A percentile compares a stretch with the other conserved stretches of the same genome.
phyloP scores from a whole-genome alignment of 2,888 invertebrate genomes.

The Metallyticus violacea region DNA sequence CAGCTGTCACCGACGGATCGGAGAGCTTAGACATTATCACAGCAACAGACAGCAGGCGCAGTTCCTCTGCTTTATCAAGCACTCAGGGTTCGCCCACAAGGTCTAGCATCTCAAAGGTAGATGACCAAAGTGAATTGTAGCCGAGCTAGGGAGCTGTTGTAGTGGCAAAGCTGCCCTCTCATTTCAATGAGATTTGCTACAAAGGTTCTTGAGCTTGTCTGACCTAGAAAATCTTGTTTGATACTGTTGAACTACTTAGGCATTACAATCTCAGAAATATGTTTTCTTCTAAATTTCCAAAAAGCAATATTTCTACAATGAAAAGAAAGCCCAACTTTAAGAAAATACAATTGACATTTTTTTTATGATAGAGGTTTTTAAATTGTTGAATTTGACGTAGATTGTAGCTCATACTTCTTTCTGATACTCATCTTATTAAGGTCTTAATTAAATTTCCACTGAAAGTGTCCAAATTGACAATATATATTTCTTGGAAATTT shows the following conservation, averaged over 20 bases:
- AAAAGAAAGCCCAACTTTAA: no score
- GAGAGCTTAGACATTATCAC: neutral
- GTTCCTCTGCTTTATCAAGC: conserved; percentile 1
- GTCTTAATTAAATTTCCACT: no score
- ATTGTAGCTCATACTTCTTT: no score
- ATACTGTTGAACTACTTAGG: neutral
- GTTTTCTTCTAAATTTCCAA: neutral
- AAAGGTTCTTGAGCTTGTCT: neutral
- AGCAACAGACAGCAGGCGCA: neutral
- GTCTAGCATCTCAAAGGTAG: neutral
- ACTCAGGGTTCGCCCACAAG: conserved; percentile 6
- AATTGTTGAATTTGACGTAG: no score
- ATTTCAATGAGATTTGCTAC: neutral
- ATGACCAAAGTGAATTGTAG: neutral
- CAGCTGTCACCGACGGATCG: neutral
- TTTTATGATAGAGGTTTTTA: no score
- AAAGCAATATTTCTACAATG: no score
- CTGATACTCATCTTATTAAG: no score
- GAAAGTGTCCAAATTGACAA: no score
- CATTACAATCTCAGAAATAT: neutral
- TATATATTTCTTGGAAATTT: no score
- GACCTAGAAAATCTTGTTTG: neutral
- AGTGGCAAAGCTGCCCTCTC: neutral
- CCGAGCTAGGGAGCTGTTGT: neutral
- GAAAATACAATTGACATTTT: no score